These are phyloP conservation scores for Ptilodon capucinus DNA, from an alignment of 2,888 invertebrate species.

Conservation along the genomic window DNA sequence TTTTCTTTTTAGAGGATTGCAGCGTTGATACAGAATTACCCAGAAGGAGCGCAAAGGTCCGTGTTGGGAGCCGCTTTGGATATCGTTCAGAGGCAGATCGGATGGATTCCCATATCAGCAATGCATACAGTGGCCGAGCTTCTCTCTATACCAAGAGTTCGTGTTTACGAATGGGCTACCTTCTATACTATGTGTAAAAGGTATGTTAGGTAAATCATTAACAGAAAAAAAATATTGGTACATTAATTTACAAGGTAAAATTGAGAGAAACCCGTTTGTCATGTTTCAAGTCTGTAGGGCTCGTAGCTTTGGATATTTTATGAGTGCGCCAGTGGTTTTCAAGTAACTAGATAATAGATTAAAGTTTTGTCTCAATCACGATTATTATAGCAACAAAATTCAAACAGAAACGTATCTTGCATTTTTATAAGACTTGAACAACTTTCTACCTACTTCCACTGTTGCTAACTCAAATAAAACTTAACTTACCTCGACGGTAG, in stretches of 20 bases:
- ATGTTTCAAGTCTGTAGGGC: too few species aligned
- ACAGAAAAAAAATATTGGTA: too few species aligned
- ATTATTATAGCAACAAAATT: background rate
- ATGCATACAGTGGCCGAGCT: slow-evolving; percentile 70
- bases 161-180: slow-evolving; percentile 69
- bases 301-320: too few species aligned
- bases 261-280: too few species aligned
- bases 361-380: too few species aligned
- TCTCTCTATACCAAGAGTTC: slow-evolving; percentile 60
- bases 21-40: slow-evolving; percentile 63
- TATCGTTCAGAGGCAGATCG: slow-evolving; percentile 68
- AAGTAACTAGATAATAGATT: too few species aligned
- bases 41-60: slow-evolving; percentile 58
- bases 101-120: slow-evolving; percentile 73
- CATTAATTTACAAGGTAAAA: too few species aligned
- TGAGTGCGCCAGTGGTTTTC: too few species aligned
- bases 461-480: background rate
- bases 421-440: background rate
- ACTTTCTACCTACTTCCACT: background rate
- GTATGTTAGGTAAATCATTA: too few species aligned
- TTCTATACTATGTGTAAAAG: slow-evolving; percentile 70
- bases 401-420: background rate
- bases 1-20: slow-evolving; percentile 54
- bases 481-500: background rate
- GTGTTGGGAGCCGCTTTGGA: slow-evolving; percentile 56